phyloP scores from a whole-genome alignment of 2,113 vertebrate genomes.

The Gasterosteus nipponicus region DNA sequence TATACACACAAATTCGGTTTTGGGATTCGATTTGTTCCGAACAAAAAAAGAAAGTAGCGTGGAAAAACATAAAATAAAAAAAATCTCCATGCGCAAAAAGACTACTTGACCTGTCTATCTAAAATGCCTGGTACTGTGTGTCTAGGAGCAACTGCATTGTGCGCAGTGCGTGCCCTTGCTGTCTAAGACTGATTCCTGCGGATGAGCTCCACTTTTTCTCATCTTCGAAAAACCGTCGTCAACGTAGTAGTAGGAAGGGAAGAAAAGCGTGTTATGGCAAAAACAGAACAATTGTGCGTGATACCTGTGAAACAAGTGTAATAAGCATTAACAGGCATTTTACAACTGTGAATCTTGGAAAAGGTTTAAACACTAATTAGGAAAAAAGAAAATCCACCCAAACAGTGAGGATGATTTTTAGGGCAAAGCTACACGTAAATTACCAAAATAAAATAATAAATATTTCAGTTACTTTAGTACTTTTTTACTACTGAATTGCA shows the following conservation, averaged over 20 bases:
- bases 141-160: slow-evolving; percentile 92
- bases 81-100: slow-evolving; percentile 69
- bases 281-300: slow-evolving; percentile 68
- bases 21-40: slow-evolving; percentile 78
- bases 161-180: slow-evolving; percentile 90
- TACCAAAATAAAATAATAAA: background rate
- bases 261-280: slow-evolving; percentile 77
- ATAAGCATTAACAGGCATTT: slow-evolving; percentile 68
- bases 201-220: slow-evolving; percentile 73
- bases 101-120: slow-evolving; percentile 84
- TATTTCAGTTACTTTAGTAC: background rate
- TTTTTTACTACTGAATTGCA: background rate
- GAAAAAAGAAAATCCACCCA: slow-evolving; percentile 52
- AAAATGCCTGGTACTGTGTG: slow-evolving; percentile 84
- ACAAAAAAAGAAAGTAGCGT: slow-evolving; percentile 79
- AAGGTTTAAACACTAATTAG: slow-evolving; percentile 18
- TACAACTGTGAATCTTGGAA: slow-evolving; percentile 33
- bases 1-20: slow-evolving; percentile 80
- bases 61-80: slow-evolving; percentile 75
- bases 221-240: slow-evolving; percentile 80
- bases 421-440: background rate
- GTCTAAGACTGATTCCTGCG: slow-evolving; percentile 79
- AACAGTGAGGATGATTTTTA: background rate
- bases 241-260: slow-evolving; percentile 72
- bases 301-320: slow-evolving; percentile 70